A percentile compares a stretch with the other conserved stretches of the same genome.
Conservation (phyloP, 2,797 vertebrate species). For the Fratercula arctica region DNA sequence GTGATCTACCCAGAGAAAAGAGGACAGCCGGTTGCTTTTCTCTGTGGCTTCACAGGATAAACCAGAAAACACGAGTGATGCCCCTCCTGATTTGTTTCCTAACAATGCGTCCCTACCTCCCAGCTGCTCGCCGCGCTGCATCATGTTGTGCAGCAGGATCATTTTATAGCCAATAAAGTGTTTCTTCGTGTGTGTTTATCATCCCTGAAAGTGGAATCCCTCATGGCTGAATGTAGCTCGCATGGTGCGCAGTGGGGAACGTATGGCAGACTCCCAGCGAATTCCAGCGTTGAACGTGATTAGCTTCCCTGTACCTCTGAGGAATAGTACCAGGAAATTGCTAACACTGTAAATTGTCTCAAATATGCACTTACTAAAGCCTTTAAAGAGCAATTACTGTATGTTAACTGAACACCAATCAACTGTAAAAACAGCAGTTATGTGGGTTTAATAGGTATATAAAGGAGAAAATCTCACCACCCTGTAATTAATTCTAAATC, state of each 20-base stretch:
- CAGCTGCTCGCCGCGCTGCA: background rate
- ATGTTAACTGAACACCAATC: slow-evolving; percentile 76
- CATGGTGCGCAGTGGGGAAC: background rate
- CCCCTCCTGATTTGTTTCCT: slow-evolving; percentile 17
- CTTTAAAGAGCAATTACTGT: slow-evolving; percentile 79
- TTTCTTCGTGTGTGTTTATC: background rate
- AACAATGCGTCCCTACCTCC: background rate
- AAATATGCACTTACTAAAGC: slow-evolving; percentile 62
- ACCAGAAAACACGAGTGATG: background rate
- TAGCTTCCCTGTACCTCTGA: slow-evolving; percentile 47
- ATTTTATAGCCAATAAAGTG: background rate
- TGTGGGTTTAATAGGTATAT: slow-evolving; percentile 66
- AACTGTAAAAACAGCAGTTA: slow-evolving; percentile 73
- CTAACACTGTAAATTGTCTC: slow-evolving; percentile 75
- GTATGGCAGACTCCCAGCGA: background rate
- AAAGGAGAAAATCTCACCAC: slow-evolving; percentile 57
- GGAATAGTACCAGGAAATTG: slow-evolving; percentile 69
- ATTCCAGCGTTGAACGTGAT: slow-evolving; percentile 4
- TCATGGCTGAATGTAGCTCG: background rate
- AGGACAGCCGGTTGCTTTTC: background rate
- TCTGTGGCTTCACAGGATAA: background rate
- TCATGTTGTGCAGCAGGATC: background rate
- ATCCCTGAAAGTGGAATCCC: background rate
- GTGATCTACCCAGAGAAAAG: background rate
- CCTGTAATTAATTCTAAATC: slow-evolving; percentile 65